These are phyloP conservation scores for Drosophila testacea DNA, from an alignment of 2,888 invertebrate species.

Conservation along the genomic window DNA sequence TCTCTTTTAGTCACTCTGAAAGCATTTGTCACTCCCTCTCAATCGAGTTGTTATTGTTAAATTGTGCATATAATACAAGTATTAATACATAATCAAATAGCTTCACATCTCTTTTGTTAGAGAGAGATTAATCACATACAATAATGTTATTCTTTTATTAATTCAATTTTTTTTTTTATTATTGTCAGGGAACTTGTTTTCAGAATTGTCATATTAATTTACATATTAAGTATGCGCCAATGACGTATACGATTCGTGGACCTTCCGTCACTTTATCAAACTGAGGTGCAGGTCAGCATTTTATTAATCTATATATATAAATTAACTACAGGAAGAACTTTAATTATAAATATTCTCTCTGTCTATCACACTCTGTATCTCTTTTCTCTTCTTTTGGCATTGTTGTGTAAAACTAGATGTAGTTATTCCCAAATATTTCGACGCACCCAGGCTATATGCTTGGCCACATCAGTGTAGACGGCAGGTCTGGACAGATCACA, in stretches of 20 bases:
- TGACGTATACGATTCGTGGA: constrained; percentile 19
- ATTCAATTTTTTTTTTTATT: background rate
- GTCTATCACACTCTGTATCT: background rate
- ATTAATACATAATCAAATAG: constrained; percentile 1
- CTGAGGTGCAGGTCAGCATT: background rate
- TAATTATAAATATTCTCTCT: background rate
- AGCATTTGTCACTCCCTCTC: constrained; percentile 1
- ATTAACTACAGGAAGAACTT: constrained; percentile 20
- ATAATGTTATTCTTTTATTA: background rate
- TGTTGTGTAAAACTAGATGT: background rate
- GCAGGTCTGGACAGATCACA: constrained; percentile 88
- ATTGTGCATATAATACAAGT: background rate
- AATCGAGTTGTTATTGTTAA: constrained; percentile 1
- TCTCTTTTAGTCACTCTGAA: constrained; percentile 1
- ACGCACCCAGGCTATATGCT: constrained; percentile 86
- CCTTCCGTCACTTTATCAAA: constrained; percentile 22
- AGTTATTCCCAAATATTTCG: constrained; percentile 66
- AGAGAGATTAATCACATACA: constrained; percentile 7
- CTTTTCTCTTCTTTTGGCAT: background rate
- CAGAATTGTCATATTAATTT: constrained; percentile 22
- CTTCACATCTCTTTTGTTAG: constrained; percentile 7
- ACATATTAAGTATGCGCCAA: constrained; percentile 31
- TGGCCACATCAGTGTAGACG: constrained; percentile 88
- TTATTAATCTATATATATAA: constrained; percentile 12
- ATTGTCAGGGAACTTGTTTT: constrained; percentile 8